These are phyloP conservation scores for Epinotia bilunana DNA, from an alignment of 2,888 invertebrate genomes.

Conservation along the genomic window DNA sequence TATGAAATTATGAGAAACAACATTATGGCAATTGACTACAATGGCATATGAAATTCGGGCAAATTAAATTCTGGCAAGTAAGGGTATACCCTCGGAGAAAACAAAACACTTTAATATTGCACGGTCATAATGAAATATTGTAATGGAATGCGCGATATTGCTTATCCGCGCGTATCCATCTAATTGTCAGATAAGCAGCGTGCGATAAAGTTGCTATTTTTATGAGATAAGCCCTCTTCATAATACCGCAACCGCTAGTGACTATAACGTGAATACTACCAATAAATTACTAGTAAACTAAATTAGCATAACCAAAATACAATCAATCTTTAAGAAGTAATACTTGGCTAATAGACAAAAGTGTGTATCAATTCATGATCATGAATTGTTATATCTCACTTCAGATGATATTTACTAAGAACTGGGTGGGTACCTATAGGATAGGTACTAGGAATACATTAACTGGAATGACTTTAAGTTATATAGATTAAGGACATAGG, in stretches of 20 bases:
- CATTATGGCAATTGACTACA: too few relatives aligned
- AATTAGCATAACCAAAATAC: not conserved
- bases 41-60: too few relatives aligned
- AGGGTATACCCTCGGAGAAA: not conserved
- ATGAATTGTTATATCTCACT: not conserved
- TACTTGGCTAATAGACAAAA: not conserved
- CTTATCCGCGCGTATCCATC: slow-evolving; percentile 46
- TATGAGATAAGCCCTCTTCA: slow-evolving; percentile 48
- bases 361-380: not conserved
- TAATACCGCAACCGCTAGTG: slow-evolving; percentile 44
- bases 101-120: slow-evolving; percentile 8
- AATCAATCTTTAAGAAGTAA: not conserved
- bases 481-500: not conserved
- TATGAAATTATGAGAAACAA: too few relatives aligned
- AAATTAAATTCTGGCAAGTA: too few relatives aligned
- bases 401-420: not conserved
- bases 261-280: slow-evolving; percentile 43
- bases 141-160: slow-evolving; percentile 47
- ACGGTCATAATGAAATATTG: slow-evolving; percentile 22
- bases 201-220: slow-evolving; percentile 50
- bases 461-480: not conserved
- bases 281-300: not conserved
- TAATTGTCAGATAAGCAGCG: slow-evolving; percentile 51
- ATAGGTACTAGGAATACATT: not conserved
- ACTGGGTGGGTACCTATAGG: not conserved